A percentile compares a stretch with the other conserved stretches of the same genome.
phyloP scores from a whole-genome alignment of 2,113 vertebrate species.

The Nansenia antarctica region DNA sequence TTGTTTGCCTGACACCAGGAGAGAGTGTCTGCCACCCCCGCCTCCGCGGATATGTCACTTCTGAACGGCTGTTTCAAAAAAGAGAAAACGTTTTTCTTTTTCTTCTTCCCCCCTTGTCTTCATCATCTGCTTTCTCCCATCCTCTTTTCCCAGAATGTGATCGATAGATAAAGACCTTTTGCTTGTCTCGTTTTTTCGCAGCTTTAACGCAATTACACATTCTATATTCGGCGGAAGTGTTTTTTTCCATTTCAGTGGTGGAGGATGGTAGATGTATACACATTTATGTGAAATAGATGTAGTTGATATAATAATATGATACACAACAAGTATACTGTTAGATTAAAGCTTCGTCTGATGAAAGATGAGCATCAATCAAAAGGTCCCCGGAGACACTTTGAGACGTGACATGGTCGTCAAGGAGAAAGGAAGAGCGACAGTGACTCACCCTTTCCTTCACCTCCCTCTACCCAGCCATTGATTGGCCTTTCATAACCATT shows the following conservation, averaged over 20 bases:
- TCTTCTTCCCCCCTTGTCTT: slow-evolving; percentile 22
- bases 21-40: slow-evolving; percentile 54
- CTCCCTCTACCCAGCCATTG: slow-evolving; percentile 62
- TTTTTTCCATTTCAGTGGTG: background rate
- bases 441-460: slow-evolving; percentile 63
- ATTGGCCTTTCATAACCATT: slow-evolving; percentile 74
- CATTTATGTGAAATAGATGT: slow-evolving; percentile 33
- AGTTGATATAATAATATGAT: slow-evolving; percentile 55
- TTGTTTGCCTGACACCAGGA: slow-evolving; percentile 53
- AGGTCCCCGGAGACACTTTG: slow-evolving; percentile 47
- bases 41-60: slow-evolving; percentile 56
- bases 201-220: slow-evolving; percentile 1
- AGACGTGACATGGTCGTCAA: slow-evolving; percentile 65
- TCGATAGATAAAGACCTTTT: slow-evolving; percentile 49
- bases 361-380: slow-evolving; percentile 65
- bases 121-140: slow-evolving; percentile 22
- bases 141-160: slow-evolving; percentile 25
- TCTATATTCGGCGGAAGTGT: background rate
- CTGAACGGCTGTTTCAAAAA: slow-evolving; percentile 60
- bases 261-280: slow-evolving; percentile 10
- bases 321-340: slow-evolving; percentile 43
- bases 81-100: slow-evolving; percentile 43
- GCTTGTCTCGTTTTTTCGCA: slow-evolving; percentile 22
- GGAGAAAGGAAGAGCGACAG: slow-evolving; percentile 50
- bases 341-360: slow-evolving; percentile 63